Evolutionary conservation across 2,113 vertebrate species (phyloP).

Genomic region (Proterorhinus semilunaris): DNA sequence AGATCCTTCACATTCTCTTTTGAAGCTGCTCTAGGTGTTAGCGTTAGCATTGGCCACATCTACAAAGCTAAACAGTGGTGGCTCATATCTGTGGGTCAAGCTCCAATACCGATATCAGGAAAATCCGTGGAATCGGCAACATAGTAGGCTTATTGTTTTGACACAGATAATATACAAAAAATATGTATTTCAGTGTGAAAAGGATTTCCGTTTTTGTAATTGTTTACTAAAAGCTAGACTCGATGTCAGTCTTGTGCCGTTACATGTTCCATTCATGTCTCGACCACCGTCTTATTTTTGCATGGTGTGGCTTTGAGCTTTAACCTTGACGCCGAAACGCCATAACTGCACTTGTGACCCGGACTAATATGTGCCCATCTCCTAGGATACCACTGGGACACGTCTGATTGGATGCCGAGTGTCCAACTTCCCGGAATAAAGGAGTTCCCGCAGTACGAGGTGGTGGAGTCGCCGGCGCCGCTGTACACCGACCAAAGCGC

Average conservation of each 20-base stretch:
- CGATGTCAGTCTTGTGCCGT: constrained; percentile 17
- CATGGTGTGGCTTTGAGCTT: constrained; percentile 61
- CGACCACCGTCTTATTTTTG: constrained; percentile 48
- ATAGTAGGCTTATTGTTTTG: too few species aligned
- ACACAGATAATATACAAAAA: too few species aligned
- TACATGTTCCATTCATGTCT: constrained; percentile 26
- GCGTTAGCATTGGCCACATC: too few species aligned
- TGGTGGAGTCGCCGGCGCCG: constrained; percentile 86
- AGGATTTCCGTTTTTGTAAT: not conserved
- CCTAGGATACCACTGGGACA: constrained; percentile 98
- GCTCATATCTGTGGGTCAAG: too few species aligned
- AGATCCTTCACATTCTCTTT: too few species aligned
- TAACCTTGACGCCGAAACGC: constrained; percentile 29
- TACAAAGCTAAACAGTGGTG: too few species aligned
- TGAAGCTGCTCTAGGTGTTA: too few species aligned
- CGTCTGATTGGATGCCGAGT: constrained; percentile 98
- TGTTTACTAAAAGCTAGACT: not conserved
- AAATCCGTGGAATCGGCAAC: too few species aligned
- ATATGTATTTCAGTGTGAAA: constrained; percentile 1
- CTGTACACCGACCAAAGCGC: constrained; percentile 88
- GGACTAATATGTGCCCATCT: not conserved
- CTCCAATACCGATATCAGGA: too few species aligned
- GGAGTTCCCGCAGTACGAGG: constrained; percentile 95
- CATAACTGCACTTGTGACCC: not conserved
- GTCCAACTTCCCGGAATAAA: constrained; percentile 97